Evolutionary conservation across 2,888 invertebrate species (phyloP), one percentile per base, ranked within the genome.

Genomic region (Heterodera filipjevi): DNA sequence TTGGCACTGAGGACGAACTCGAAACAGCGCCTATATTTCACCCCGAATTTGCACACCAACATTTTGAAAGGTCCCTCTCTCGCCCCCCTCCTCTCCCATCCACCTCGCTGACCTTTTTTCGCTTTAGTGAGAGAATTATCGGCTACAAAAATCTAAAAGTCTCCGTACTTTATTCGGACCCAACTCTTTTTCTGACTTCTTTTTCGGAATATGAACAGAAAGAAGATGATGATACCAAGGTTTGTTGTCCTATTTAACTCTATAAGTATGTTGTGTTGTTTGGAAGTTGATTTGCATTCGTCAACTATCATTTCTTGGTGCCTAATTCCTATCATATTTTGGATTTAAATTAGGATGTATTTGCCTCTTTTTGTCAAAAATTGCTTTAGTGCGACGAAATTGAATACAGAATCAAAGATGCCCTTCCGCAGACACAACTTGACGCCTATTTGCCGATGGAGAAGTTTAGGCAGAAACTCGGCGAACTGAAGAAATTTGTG

Each of bases 31-130:
- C 71, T 12, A 75, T 53, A 10, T 84, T 81, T 70, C 91, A 92
- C 59, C 95, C 95, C 0, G 93, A 93, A 78, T 95, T 95, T 94
- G 94, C 95, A 76, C 95, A 96, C 91, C 96, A 96, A 90, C 93
- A 96, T 79, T 96, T 95, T 90, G 95, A 95, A 84, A 93, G 93
- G 92, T 92, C 49, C 39, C n/a, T n/a, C n/a, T n/a, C n/a, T n/a
- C n/a, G n/a, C n/a, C n/a, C n/a, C n/a, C n/a, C n/a, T n/a, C n/a
- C n/a, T n/a, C n/a, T n/a, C n/a, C n/a, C n/a, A n/a, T n/a, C n/a
- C n/a, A n/a, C n/a, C n/a, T n/a, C n/a, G n/a, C 39, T 59, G 74
- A 71, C 71, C 44, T 64, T 70, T 35, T 70, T 81, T 77, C 68
- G 27, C 83, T 82, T 83, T 88, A 92, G 93, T 87, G 98, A 98